Base-by-base conservation (phyloP, 2,888 invertebrate species). In the Pocota personata region DNA sequence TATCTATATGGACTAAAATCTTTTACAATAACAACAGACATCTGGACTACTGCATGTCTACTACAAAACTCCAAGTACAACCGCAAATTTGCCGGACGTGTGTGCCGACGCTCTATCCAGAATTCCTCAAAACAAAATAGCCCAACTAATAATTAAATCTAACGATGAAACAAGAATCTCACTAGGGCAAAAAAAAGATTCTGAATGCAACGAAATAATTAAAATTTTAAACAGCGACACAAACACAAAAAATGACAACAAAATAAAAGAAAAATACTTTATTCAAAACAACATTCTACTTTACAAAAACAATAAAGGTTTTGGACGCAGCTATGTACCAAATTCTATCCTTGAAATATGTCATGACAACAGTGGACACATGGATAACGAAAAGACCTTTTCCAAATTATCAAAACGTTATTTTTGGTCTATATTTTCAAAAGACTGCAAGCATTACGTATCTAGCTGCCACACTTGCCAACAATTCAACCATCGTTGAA, bases 331-430 rank as follows among this genome's bases (percentile, higher is more conserved):
- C 14, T 32, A 30, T 14, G 12, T 46, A 19, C 55, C 75, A 32
- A 43, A 46, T 3, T 8, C 40, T 14, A 46, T 66, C 5, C 57
- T 55, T 1, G 27, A 73, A 62, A 52, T 73, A 14, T 75, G 67
- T 14, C 77, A 77, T 30, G 52, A 76, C 40, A 48, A 58, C 27
- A 67, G 66, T 27, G 76, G 67, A 1, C 55, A 75, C 57, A 66
- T 66, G 73, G 43, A 75, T 35, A 6, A 43, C 37, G 46, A 64
- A 14, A 75, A 75, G 30, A 75, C 75, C 0, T 66, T 55, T 64
- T 64, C 75, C 8, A 67, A 66, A 66, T 8, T 76, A 6, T 66
- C 66, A 2, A 35, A 43, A 35, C 52, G 75, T 12, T 75, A 64
- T 24, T 64, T 50, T 55, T 73, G 62, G 73, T 14, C 73, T 14